phyloP scores from a whole-genome alignment of 2,797 vertebrate genomes.

The Pangasius larnaudii region DNA sequence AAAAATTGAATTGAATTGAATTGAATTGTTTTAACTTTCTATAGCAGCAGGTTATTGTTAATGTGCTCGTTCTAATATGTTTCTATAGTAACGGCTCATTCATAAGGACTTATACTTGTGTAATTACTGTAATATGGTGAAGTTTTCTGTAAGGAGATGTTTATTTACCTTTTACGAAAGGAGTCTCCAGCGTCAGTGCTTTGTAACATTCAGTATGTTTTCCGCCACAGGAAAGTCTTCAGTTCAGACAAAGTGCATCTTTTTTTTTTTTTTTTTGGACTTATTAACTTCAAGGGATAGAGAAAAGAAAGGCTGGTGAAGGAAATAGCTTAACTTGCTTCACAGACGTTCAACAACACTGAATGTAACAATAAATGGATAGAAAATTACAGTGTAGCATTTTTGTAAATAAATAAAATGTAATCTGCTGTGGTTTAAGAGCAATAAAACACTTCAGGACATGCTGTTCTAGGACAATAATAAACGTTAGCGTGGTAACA shows the following conservation, averaged over 20 bases:
- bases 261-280: background rate
- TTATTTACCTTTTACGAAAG: background rate
- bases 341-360: background rate
- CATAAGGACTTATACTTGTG: background rate
- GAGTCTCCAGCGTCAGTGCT: background rate
- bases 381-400: too few relatives aligned
- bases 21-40: too few relatives aligned
- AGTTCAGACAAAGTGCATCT: too few relatives aligned
- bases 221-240: background rate
- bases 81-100: background rate
- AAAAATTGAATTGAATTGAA: too few relatives aligned
- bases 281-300: background rate
- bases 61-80: background rate
- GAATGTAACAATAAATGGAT: background rate
- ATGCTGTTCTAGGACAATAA: background rate
- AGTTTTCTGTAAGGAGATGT: background rate
- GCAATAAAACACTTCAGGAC: background rate
- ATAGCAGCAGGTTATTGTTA: background rate
- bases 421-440: background rate
- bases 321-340: background rate
- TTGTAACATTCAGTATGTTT: background rate
- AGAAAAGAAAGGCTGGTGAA: background rate
- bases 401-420: background rate
- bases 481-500: background rate
- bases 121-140: background rate